phyloP scores from a whole-genome alignment of 2,888 invertebrate genomes.

The Vannuccia rotundouncinata region DNA sequence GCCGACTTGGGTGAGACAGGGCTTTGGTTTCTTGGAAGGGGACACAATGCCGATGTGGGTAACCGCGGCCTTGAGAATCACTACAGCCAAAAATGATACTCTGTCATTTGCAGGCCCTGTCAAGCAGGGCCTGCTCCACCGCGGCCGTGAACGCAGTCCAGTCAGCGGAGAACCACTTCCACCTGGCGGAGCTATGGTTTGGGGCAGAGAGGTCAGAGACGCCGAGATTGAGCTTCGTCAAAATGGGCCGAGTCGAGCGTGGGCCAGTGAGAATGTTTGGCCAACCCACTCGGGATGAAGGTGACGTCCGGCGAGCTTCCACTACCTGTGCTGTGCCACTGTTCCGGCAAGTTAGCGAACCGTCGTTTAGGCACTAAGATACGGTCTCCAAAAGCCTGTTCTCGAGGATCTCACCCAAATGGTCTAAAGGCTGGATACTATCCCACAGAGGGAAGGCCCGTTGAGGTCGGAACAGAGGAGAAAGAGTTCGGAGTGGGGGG shows the following conservation, averaged over 20 bases:
- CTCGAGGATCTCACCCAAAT: background rate
- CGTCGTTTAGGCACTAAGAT: background rate
- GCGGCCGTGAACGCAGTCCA: too few species aligned
- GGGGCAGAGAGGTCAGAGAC: background rate
- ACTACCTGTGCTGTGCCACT: background rate
- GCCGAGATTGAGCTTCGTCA: background rate
- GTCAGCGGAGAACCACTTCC: too few species aligned
- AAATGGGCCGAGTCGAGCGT: background rate
- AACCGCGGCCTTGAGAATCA: too few species aligned
- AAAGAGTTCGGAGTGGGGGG: background rate
- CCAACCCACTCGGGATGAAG: background rate
- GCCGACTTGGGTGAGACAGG: too few species aligned
- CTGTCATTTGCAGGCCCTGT: too few species aligned
- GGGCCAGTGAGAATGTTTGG: background rate
- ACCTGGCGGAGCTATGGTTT: too few species aligned
- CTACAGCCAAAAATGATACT: too few species aligned
- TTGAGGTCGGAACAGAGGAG: background rate
- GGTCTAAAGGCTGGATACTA: background rate
- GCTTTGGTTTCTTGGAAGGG: too few species aligned
- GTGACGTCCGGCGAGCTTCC: background rate
- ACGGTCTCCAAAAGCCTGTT: background rate
- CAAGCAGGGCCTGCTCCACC: too few species aligned
- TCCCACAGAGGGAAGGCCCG: background rate
- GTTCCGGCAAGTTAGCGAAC: background rate
- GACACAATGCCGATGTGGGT: too few species aligned